Conservation (phyloP, 2,888 invertebrate genomes). For the Lucinisca nassula region DNA sequence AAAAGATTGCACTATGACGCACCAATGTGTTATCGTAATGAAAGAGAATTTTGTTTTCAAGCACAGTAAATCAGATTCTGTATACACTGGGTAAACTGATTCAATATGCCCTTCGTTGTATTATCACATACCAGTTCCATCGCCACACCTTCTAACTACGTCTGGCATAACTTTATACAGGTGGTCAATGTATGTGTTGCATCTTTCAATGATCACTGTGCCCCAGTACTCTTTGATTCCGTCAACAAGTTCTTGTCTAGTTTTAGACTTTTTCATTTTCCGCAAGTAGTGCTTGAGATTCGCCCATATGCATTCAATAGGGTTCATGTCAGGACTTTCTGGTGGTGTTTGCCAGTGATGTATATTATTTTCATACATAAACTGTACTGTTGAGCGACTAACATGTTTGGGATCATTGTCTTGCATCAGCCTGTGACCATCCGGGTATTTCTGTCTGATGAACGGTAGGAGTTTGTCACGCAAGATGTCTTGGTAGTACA, state of each 20-base stretch:
- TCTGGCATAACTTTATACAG: constrained; percentile 26
- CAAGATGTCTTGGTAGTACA: constrained; percentile 16
- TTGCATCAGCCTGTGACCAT: constrained; percentile 12
- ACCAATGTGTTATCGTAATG: no score
- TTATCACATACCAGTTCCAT: not conserved
- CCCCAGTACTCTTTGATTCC: constrained; percentile 23
- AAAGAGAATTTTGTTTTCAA: no score
- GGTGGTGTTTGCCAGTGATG: constrained; percentile 37
- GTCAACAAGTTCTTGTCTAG: constrained; percentile 14
- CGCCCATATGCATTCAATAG: constrained; percentile 24
- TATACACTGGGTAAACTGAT: no score
- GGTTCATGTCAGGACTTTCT: constrained; percentile 20
- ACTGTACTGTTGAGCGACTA: constrained; percentile 8
- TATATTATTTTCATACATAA: constrained; percentile 14
- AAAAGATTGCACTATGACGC: no score
- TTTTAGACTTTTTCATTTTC: not conserved
- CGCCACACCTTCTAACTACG: constrained; percentile 8
- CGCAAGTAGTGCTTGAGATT: constrained; percentile 8
- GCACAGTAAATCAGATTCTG: no score
- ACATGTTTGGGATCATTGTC: constrained; percentile 45
- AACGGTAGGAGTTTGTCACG: not conserved
- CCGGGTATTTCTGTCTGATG: not conserved
- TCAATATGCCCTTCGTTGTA: no score
- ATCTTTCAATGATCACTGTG: not conserved
- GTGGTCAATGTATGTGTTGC: constrained; percentile 32